Base-by-base conservation (phyloP, 2,888 invertebrate species). In the Thecocarcelia acutangulata region DNA sequence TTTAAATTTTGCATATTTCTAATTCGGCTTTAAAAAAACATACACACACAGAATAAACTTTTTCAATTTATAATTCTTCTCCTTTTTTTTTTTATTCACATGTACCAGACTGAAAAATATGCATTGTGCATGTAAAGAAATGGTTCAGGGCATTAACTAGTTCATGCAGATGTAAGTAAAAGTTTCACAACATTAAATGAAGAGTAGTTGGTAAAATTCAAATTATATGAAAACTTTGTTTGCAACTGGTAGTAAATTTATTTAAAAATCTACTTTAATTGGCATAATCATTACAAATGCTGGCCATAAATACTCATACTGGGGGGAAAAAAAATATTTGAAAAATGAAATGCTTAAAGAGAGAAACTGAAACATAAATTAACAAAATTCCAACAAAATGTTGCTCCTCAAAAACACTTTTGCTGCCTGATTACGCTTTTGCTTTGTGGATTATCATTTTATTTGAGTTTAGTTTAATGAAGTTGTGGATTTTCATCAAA, bases 101-200 rank as follows among this genome's bases (percentile, higher is more conserved):
- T 63, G 52, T 54, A 54, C 24, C n/a, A 73, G 63, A 54, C 72
- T 44, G 72, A n/a, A 63, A 58, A 69, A 33, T 37, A 37, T 33
- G 19, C 46, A 58, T 56, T 63, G 3, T 50, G 50, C n/a, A 12
- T 50, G 21, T 19, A 19, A 12, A 19, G 12, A 64, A 33, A 64
- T 9, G 19, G 4, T 50, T 50, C n/a, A n/a, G 48, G 21, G 13
- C 37, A 50, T 50, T 50, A 50, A 37, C 48, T n/a, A 50, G 37
- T 64, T 48, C 50, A 44, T 68, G 54, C 28, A 42, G 61, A 61
- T 63, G 46, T 59, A 61, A 59, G 50, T 59, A 61, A 37, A 61
- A 72, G 48, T 72, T 72, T 12, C 37, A 15, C 24, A 61, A 42
- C 40, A 72, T 50, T 72, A 72, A 61, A 61, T 72, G 50, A 48